These are phyloP conservation scores for Oligia fasciuncula DNA, from an alignment of 2,888 invertebrate species.

Conservation along the genomic window DNA sequence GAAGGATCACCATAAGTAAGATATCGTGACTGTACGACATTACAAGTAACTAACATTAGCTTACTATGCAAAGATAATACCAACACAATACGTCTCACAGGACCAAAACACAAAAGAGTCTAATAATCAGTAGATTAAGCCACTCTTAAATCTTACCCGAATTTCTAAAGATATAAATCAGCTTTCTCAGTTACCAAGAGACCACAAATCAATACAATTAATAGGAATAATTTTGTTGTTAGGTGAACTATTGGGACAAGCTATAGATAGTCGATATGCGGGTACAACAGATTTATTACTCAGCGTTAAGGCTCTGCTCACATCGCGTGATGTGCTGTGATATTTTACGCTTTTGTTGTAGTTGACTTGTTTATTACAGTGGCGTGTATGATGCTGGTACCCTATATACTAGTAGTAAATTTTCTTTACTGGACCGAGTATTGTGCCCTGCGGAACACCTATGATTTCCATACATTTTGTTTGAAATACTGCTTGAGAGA, in stretches of 20 bases:
- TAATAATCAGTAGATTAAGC: slow-evolving; percentile 10
- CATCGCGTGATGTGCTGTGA: slow-evolving; percentile 53
- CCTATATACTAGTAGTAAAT: slow-evolving; percentile 21
- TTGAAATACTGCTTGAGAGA: background rate
- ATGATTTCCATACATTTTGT: slow-evolving; percentile 2
- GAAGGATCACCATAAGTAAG: slow-evolving; percentile 9
- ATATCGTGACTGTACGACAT: background rate
- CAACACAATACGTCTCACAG: slow-evolving; percentile 5
- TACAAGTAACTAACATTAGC: slow-evolving; percentile 10
- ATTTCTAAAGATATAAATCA: slow-evolving; percentile 48
- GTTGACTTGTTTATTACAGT: slow-evolving; percentile 50
- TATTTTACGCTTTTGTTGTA: slow-evolving; percentile 53
- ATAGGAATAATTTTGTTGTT: slow-evolving; percentile 44
- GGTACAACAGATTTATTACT: slow-evolving; percentile 40
- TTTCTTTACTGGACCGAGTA: slow-evolving; percentile 26
- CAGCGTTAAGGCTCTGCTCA: slow-evolving; percentile 26
- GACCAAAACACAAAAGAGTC: slow-evolving; percentile 15
- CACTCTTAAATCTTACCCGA: slow-evolving; percentile 35
- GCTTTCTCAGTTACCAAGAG: slow-evolving; percentile 33
- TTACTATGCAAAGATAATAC: background rate
- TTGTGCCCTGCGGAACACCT: slow-evolving; percentile 30
- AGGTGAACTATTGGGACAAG: slow-evolving; percentile 32
- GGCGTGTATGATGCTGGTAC: slow-evolving; percentile 12
- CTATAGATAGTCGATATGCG: slow-evolving; percentile 45
- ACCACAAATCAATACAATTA: slow-evolving; percentile 58